Base-by-base conservation (phyloP, 2,113 vertebrate species). In the Rousettus leschenaultii region DNA sequence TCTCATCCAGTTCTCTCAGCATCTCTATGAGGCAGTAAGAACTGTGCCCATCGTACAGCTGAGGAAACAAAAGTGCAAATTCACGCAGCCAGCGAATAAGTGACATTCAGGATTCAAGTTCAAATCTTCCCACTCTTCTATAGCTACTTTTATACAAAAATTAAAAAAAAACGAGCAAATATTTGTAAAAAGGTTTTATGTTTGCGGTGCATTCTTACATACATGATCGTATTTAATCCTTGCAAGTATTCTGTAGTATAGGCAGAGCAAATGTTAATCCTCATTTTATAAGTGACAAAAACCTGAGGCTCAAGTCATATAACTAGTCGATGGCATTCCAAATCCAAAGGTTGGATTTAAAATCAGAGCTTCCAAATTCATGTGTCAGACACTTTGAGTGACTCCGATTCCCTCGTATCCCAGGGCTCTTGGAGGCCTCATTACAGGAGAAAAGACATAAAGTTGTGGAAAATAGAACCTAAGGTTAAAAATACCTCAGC, bases 321-420 rank as follows among this genome's bases (percentile, higher is more conserved):
- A 78, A 70, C 43, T 55, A 63, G 55, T 86, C 86, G 83, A 21
- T 30, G 30, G 19, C 51, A 51, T 51, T 51, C 14, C 51, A 51
- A 51, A 51, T 51, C 15, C 51, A 57, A 35, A 12, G 9, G 48
- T 0, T 71, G 48, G 45, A 51, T 90, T 92, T 80, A 53, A 92
- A 95, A 92, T 38, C 12, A 83, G 30, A 75, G 53, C 57, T 94
- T 97, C 45, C 33, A 53, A 96, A 75, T 89, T 68, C 70, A 35
- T 21, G 14, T 28, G 21, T 51, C 38, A 45, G 48, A 75, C 1
- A 22, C n/a, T 61, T 57, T 28, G 19, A 66, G 8, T 12, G 22
- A 11, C 40, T 33, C n/a, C 30, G 33, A 71, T 45, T 38, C 35
- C 9, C 38, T 35, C 35, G 8, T 48, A 59, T 33, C 21, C 33